These are phyloP conservation scores for Dascillus cervinus DNA, from an alignment of 2,888 invertebrate genomes.

Conservation along the genomic window DNA sequence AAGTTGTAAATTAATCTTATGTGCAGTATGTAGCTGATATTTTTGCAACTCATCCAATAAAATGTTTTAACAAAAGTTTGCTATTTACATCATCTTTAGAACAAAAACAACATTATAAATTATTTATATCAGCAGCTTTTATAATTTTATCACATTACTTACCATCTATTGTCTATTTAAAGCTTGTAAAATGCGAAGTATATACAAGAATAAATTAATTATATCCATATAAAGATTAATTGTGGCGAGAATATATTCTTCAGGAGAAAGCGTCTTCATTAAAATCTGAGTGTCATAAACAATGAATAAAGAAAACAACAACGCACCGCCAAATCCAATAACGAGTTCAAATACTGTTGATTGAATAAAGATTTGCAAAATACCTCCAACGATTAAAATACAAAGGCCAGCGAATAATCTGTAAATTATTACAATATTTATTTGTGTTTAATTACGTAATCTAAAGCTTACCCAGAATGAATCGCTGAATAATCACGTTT, in stretches of 20 bases:
- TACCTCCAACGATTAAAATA: slow-evolving; percentile 61
- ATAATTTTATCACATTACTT: no score
- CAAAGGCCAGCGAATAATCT: slow-evolving; percentile 61
- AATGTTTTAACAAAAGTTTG: no score
- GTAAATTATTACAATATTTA: slow-evolving; percentile 23
- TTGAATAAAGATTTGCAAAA: slow-evolving; percentile 68
- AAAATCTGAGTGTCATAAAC: slow-evolving; percentile 79
- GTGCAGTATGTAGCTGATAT: no score
- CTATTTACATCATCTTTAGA: no score
- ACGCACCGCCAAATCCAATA: slow-evolving; percentile 64
- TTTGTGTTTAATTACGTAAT: slow-evolving; percentile 11
- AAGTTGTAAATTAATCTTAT: no score
- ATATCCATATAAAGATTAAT: slow-evolving; percentile 84
- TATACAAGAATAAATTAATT: slow-evolving; percentile 75
- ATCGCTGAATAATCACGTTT: slow-evolving; percentile 75
- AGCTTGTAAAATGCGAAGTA: slow-evolving; percentile 65
- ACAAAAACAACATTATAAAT: no score
- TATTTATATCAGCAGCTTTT: no score
- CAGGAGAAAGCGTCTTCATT: slow-evolving; percentile 72
- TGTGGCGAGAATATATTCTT: slow-evolving; percentile 82
- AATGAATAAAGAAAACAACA: slow-evolving; percentile 74
- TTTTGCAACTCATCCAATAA: no score
- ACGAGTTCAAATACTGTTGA: slow-evolving; percentile 62
- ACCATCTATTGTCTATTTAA: slow-evolving; percentile 48
- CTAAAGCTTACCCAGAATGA: slow-evolving; percentile 64